Conservation (phyloP, 2,113 vertebrate genomes). For the Kryptolebias marmoratus region DNA sequence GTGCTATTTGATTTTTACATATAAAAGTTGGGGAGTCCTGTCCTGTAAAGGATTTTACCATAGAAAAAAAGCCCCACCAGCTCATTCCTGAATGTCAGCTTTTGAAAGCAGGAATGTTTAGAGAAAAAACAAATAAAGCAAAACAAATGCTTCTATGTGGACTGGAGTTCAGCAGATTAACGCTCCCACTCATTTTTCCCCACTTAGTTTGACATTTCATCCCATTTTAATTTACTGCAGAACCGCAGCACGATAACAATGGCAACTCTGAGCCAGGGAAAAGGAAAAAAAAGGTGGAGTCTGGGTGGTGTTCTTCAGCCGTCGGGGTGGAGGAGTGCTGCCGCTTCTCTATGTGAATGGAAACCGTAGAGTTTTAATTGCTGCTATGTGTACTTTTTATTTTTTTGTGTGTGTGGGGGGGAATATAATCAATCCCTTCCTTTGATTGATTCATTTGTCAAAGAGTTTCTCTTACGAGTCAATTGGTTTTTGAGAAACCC, state of each 20-base stretch:
- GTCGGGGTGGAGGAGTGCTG: slow-evolving; percentile 29
- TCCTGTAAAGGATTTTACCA: slow-evolving; percentile 17
- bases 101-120: background rate
- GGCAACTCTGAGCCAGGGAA: slow-evolving; percentile 32
- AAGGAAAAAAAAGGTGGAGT: slow-evolving; percentile 14
- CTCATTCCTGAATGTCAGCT: slow-evolving; percentile 44
- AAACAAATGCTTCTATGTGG: background rate
- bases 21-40: slow-evolving; percentile 64
- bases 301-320: slow-evolving; percentile 12
- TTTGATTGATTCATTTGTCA: slow-evolving; percentile 76
- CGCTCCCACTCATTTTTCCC: slow-evolving; percentile 10
- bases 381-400: slow-evolving; percentile 64
- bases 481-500: background rate
- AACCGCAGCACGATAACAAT: slow-evolving; percentile 64
- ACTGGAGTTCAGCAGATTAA: slow-evolving; percentile 10
- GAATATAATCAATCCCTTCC: slow-evolving; percentile 57
- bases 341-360: slow-evolving; percentile 56
- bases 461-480: background rate
- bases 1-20: slow-evolving; percentile 80
- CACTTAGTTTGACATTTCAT: slow-evolving; percentile 28
- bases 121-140: background rate
- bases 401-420: background rate
- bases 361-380: slow-evolving; percentile 64
- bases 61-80: slow-evolving; percentile 28
- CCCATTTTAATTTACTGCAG: slow-evolving; percentile 40